Base-by-base conservation (phyloP, 2,888 invertebrate genomes). In the Lepas anatifera region DNA sequence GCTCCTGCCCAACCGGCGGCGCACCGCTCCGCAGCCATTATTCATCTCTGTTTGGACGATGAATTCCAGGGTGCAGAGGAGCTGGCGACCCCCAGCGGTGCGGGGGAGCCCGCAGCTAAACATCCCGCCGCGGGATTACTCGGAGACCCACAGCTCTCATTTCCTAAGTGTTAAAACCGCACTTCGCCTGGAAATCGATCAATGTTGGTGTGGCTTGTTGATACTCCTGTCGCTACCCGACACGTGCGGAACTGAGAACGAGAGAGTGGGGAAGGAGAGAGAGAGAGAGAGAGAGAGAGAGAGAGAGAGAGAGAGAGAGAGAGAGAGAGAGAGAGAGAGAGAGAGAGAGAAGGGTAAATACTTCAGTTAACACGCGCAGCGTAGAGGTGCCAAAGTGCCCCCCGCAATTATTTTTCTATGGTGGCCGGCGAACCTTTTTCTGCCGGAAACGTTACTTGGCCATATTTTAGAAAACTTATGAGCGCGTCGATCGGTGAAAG, bases 131-230 rank as follows among this genome's bases (percentile, higher is more conserved):
- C 18, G 2, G 11, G 32, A 32, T 18, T 22, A 27, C 32, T 6
- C 6, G 58, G 3, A 7, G 18, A 11, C 58, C 32, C 32, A 29
- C 7, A 58, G 32, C 32, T 58, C 32, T 58, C 58, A 58, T 58
- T 58, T 58, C 32, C 58, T 58, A 58, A 58, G 58, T 58, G 58
- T 58, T 58, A 58, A 58, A 58, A 58, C 58, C 58, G 58, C 58
- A 58, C 32, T 32, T 58, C 32, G 32, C 32, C 32, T 16, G 18
- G 22, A 32, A 18, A 32, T 58, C 32, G 32, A 58, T 58, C 58
- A 58, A 58, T 58, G 58, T 32, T 58, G 58, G 58, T 58, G 58
- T 58, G 58, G 58, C 32, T 32, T 58, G 58, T 58, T 58, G 32
- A 58, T 32, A 22, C 58, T 6, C 3, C 18, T 18, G 58, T 58